Base-by-base conservation (phyloP, 2,113 vertebrate species). In the Menidia beryllina region DNA sequence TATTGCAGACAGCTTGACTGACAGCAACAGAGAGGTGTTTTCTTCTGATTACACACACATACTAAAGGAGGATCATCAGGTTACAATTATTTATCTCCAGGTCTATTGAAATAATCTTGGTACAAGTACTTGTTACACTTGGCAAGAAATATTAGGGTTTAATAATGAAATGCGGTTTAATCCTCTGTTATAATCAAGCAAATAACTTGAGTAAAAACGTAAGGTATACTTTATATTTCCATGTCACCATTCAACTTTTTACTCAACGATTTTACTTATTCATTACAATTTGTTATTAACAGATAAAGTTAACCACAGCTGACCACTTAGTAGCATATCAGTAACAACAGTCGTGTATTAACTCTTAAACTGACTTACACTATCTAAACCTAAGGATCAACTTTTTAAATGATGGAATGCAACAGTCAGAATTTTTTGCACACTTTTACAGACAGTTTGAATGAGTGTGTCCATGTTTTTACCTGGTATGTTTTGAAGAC, bases 21-120 rank as follows among this genome's bases (percentile, higher is more conserved):
- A 89, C 79, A 83, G 86, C 86, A 79, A 77, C 83, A 88, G 84
- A 21, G 45, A 50, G 69, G 39, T 77, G 24, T 65, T 78, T 84
- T 60, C 72, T 79, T 77, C 74, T 80, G 71, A 59, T 69, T 72
- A 64, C 72, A 43, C 72, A 49, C 64, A 72, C 67, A 53, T 75
- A 66, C 34, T 53, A 49, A 74, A 51, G 17, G 2, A 38, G 20
- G 70, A 75, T 69, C 38, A 43, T 68, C 30, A 17, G 43, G 12
- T 0, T 36, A 25, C 51, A 10, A 0, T 4, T 10, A 50, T 80
- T 74, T 86, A 75, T 79, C 75, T 82, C 0, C 66, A 71, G 5
- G 2, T 24, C 14, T 62, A 43, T 23, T 20, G 15, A 47, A 47
- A 61, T 0, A 14, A 51, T 47, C 7, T 48, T 5, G 21, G 7